phyloP scores from a whole-genome alignment of 2,797 vertebrate species.

The Aeoliscus strigatus region DNA sequence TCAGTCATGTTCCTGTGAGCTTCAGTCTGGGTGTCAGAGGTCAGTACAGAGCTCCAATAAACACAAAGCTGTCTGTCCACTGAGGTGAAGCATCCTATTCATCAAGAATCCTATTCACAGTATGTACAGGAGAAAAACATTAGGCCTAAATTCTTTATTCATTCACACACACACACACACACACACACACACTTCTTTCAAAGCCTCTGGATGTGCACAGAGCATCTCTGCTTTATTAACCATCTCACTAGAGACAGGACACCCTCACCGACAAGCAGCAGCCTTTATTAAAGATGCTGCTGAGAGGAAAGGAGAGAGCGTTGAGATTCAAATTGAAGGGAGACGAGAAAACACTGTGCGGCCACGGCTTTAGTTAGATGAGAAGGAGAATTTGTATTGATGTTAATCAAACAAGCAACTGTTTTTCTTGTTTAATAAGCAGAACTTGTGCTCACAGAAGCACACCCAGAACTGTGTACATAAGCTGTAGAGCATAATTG shows the following conservation, averaged over 20 bases:
- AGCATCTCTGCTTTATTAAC: conserved; percentile 73
- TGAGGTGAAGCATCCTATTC: no score
- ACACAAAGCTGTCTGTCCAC: conserved; percentile 53
- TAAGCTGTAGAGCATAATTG: neutral
- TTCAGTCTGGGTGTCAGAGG: conserved; percentile 57
- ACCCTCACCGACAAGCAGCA: conserved; percentile 61
- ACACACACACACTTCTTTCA: conserved; percentile 32
- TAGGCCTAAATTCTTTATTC: no score
- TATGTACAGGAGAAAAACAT: no score
- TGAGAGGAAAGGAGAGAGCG: conserved; percentile 58
- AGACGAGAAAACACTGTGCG: conserved; percentile 57
- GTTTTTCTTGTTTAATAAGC: conserved; percentile 60
- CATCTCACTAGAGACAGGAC: conserved; percentile 71
- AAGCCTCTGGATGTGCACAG: conserved; percentile 67
- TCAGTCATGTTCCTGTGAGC: conserved; percentile 71
- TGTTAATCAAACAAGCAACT: conserved; percentile 68
- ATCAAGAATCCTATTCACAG: no score
- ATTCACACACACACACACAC: conserved; percentile 14
- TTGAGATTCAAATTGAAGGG: conserved; percentile 71
- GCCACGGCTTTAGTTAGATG: conserved; percentile 59
- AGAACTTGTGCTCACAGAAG: conserved; percentile 22
- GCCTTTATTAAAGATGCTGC: conserved; percentile 75
- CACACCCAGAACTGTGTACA: conserved; percentile 13
- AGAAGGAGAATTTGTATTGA: conserved; percentile 62
- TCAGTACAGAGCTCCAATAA: conserved; percentile 52